Conservation (phyloP, 2,113 vertebrate species). For the Mugil cephalus region DNA sequence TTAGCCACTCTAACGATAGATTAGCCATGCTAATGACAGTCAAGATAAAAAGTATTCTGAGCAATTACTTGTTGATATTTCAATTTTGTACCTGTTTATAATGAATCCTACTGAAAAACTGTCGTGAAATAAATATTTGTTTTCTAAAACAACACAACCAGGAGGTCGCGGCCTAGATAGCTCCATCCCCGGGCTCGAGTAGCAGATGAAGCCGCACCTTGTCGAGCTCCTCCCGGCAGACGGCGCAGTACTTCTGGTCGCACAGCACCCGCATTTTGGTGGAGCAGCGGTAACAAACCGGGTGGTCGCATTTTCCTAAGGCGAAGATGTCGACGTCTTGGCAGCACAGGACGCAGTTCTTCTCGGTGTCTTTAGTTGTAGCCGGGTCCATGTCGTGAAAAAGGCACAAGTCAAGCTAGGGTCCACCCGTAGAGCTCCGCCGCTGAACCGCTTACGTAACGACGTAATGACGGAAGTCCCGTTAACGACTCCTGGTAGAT, state of each 20-base stretch:
- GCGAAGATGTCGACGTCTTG: constrained; percentile 94
- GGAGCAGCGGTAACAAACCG: constrained; percentile 97
- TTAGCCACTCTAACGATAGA: constrained; percentile 1
- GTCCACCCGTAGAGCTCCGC: constrained; percentile 15
- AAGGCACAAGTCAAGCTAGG: constrained; percentile 39
- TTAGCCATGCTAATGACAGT: constrained; percentile 41
- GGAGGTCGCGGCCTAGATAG: constrained; percentile 58
- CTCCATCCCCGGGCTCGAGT: constrained; percentile 51
- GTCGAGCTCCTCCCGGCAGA: constrained; percentile 96
- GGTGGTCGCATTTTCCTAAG: constrained; percentile 95
- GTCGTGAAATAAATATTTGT: neutral
- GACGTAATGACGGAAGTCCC: constrained; percentile 52
- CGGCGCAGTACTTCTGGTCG: constrained; percentile 97
- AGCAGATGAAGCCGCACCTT: constrained; percentile 84
- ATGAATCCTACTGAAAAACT: neutral
- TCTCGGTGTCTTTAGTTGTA: constrained; percentile 78
- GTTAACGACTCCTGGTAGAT: neutral
- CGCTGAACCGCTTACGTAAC: constrained; percentile 66
- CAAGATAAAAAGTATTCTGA: constrained; percentile 6
- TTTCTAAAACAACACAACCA: neutral
- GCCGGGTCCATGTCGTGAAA: constrained; percentile 70
- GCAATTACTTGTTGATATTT: too few species aligned
- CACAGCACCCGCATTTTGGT: constrained; percentile 98
- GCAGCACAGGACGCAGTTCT: constrained; percentile 93
- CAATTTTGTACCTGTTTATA: too few species aligned